A percentile compares a stretch with the other conserved stretches of the same genome.
Conservation (phyloP, 2,888 invertebrate genomes). For the Eilema caniola region DNA sequence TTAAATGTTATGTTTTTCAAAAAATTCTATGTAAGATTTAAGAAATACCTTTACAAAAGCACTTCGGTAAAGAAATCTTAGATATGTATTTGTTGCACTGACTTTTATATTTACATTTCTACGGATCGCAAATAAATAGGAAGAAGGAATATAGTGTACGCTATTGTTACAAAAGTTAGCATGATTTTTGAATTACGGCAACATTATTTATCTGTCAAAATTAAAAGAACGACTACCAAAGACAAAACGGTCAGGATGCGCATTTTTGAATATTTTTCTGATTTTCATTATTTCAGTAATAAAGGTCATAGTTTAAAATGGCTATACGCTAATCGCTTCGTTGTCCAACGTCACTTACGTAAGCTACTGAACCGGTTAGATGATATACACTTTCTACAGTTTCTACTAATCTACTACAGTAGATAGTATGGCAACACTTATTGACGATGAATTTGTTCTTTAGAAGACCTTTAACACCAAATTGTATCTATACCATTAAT, state of each 20-base stretch:
- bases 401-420: neutral
- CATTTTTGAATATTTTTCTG: neutral
- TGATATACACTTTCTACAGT: neutral
- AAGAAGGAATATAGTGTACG: neutral
- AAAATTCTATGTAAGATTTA: neutral
- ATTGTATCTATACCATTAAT: slow-evolving; percentile 13
- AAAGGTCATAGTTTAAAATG: neutral
- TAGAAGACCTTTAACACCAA: slow-evolving; percentile 23
- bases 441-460: neutral
- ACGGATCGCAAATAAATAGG: neutral
- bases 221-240: neutral
- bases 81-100: slow-evolving; percentile 11
- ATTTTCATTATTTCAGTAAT: neutral
- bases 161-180: neutral
- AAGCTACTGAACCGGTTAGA: neutral
- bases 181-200: neutral
- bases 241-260: neutral
- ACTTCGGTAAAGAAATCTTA: neutral
- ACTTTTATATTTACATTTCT: slow-evolving; percentile 8
- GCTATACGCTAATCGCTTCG: neutral
- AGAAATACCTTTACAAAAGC: neutral
- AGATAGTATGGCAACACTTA: neutral
- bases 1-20: slow-evolving; percentile 19
- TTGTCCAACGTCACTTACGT: neutral
- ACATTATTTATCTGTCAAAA: neutral